Conservation (phyloP, 1,140 invertebrate species). For the Leptopilina boulardi region DNA sequence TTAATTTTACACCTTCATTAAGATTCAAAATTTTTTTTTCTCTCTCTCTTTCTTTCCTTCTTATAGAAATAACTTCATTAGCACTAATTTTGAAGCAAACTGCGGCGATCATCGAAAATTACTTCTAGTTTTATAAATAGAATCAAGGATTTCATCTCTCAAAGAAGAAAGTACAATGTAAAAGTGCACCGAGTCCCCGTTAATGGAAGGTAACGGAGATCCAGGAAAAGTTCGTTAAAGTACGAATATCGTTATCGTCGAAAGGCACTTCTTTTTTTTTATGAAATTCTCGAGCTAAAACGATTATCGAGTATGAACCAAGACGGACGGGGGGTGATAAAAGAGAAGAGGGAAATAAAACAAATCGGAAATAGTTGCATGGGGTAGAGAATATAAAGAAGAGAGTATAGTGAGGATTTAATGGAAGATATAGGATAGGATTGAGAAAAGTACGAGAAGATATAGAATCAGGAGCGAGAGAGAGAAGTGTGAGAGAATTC, state of each 20-base stretch:
- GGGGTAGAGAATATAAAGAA: conserved; percentile 10
- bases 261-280: conserved; percentile 1
- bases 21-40: background rate
- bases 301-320: conserved; percentile 25
- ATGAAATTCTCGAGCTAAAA: conserved; percentile 31
- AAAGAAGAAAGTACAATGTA: conserved; percentile 21
- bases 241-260: conserved; percentile 43
- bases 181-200: background rate
- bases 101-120: conserved; percentile 8
- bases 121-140: conserved; percentile 11
- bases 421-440: conserved; percentile 13
- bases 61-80: background rate
- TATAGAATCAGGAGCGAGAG: conserved; percentile 25
- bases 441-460: conserved; percentile 8
- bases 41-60: background rate
- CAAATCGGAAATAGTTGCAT: background rate
- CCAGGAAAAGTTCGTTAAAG: conserved; percentile 40
- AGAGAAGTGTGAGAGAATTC: background rate
- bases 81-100: conserved; percentile 17
- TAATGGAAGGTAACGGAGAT: conserved; percentile 18
- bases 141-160: conserved; percentile 25
- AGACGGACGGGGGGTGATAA: background rate
- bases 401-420: conserved; percentile 32
- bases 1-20: background rate
- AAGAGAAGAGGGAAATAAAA: conserved; percentile 6